Evolutionary conservation across 2,888 invertebrate species (phyloP).

Genomic region (Caenorhabditis sp.): DNA sequence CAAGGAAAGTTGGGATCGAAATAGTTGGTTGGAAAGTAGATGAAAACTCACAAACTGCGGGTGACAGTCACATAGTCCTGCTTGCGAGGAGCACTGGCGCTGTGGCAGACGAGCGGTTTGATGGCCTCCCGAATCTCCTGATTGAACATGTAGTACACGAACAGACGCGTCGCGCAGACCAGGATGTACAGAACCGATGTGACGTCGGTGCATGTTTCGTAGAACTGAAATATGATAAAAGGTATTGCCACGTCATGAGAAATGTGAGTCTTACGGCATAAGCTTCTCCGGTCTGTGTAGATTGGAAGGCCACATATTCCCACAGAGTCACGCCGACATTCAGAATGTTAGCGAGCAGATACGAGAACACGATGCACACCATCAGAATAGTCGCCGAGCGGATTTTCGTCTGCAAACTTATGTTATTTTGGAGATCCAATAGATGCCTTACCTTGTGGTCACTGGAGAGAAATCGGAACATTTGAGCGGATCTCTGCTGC

Average conservation of each 20-base stretch:
- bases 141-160: conserved; percentile 74
- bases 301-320: conserved; percentile 74
- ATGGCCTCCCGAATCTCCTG: conserved; percentile 66
- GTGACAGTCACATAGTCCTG: conserved; percentile 55
- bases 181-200: conserved; percentile 76
- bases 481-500: conserved; percentile 75
- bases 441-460: conserved; percentile 73
- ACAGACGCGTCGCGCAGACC: conserved; percentile 74
- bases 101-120: conserved; percentile 40
- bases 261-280: conserved; percentile 64
- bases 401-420: conserved; percentile 69
- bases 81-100: conserved; percentile 33
- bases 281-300: conserved; percentile 68
- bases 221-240: conserved; percentile 63
- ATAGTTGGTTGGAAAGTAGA: neutral
- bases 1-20: neutral
- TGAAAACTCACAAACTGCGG: conserved; percentile 34
- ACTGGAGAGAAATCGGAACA: conserved; percentile 75
- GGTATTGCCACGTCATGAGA: no score
- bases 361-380: conserved; percentile 77
- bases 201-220: conserved; percentile 75
- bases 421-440: neutral
- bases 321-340: conserved; percentile 76
- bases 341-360: conserved; percentile 74
- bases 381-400: conserved; percentile 77